Base-by-base conservation (phyloP, 2,797 vertebrate species). In the Poeciliopsis infans region DNA sequence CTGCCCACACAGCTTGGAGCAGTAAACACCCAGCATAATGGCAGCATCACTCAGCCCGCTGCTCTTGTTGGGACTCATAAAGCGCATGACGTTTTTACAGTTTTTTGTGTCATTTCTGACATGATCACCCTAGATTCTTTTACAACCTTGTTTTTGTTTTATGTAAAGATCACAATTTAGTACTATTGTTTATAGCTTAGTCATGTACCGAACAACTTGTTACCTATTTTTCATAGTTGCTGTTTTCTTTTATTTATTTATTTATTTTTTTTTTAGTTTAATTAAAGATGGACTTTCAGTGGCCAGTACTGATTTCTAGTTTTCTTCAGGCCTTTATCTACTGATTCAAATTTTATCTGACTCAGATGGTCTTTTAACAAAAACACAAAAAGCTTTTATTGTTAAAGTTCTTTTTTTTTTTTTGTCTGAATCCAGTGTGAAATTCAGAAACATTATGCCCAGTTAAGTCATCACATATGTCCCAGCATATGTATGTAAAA, bases 21-120 rank as follows among this genome's bases (percentile, higher is more conserved):
- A 46, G 68, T 46, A 46, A 71, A 71, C 68, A 45, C 68, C 68
- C 41, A 46, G 43, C 68, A 28, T 71, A 71, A 46, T 71, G 68
- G 25, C 68, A 10, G 66, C 68, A 28, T 71, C 68, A 16, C 25
- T 71, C 43, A 71, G 43, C 43, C 43, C 25, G 5, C 68, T 46
- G 68, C 41, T 46, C 41, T 28, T 28, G 25, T 46, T 12, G n/a
- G 64, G 41, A 31, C 12, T 70, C 25, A 18, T 46, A 43, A 15
- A 45, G 28, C 13, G 68, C 68, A 71, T 71, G 7, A 2, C 5
- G 12, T 28, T 45, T 45, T 28, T 5, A 43, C 23, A 5, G n/a
- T 70, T 70, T 69, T 70, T 45, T 45, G 10, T 41, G 23, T n/a
- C 1, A 46, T 71, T 46, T 71, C 36, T 71, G 41, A 71, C 25